Conservation (phyloP, 2,797 vertebrate species). For the Enteromius argenteus region DNA sequence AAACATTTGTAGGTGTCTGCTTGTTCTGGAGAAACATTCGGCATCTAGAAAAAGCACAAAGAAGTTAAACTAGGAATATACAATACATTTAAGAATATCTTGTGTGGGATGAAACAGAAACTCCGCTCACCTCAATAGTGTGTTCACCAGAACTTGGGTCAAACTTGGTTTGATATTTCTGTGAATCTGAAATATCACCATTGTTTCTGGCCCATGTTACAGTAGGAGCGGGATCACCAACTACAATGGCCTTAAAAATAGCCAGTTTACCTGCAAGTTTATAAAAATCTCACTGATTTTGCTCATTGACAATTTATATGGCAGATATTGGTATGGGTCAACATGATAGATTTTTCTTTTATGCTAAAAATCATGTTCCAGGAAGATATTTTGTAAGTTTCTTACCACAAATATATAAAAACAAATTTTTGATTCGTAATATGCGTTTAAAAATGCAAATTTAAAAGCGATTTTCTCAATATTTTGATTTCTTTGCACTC, state of each 20-base stretch:
- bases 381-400: too few relatives aligned
- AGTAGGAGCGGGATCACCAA: constrained; percentile 78
- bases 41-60: constrained; percentile 76
- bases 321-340: background rate
- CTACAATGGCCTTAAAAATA: constrained; percentile 84
- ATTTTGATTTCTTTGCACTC: too few relatives aligned
- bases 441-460: too few relatives aligned
- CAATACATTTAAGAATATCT: background rate
- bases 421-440: too few relatives aligned
- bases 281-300: background rate
- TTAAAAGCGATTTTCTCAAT: too few relatives aligned
- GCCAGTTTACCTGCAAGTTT: constrained; percentile 83
- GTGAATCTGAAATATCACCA: constrained; percentile 78
- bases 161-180: constrained; percentile 80
- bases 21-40: constrained; percentile 78
- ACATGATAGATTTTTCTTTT: too few relatives aligned
- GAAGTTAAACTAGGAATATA: background rate
- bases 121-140: constrained; percentile 79
- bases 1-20: constrained; percentile 84
- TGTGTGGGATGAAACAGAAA: constrained; percentile 33
- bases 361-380: too few relatives aligned
- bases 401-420: too few relatives aligned
- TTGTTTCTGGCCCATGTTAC: constrained; percentile 79
- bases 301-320: background rate
- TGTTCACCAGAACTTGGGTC: constrained; percentile 74